A percentile compares a stretch with the other conserved stretches of the same genome.
phyloP scores from a whole-genome alignment of 2,797 vertebrate species.

The Phaenicophaeus curvirostris region DNA sequence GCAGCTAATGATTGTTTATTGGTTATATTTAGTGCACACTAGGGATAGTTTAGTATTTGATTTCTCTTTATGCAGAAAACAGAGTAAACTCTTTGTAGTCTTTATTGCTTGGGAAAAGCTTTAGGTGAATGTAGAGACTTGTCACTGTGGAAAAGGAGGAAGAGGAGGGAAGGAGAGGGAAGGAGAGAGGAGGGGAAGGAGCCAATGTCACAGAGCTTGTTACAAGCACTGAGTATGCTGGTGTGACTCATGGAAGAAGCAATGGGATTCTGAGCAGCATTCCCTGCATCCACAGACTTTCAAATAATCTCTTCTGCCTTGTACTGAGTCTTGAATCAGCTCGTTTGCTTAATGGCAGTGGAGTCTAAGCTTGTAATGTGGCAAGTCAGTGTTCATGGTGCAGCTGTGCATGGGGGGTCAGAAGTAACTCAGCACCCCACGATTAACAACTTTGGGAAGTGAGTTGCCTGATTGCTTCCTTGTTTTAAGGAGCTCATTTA shows the following conservation, averaged over 20 bases:
- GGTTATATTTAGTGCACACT: slow-evolving; percentile 64
- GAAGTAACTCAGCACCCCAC: not conserved
- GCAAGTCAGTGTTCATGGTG: not conserved
- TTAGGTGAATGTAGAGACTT: not conserved
- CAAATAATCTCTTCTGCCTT: not conserved
- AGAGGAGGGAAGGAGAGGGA: slow-evolving; percentile 12
- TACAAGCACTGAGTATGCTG: not conserved
- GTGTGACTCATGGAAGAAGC: not conserved
- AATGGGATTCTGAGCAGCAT: not conserved
- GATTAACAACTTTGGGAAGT: slow-evolving; percentile 43
- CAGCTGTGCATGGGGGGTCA: slow-evolving; percentile 31
- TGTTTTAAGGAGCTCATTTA: slow-evolving; percentile 59
- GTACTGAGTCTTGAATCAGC: not conserved
- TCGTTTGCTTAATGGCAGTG: not conserved
- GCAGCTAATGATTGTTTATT: slow-evolving; percentile 66
- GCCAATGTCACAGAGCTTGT: rapidly evolving
- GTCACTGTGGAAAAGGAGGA: slow-evolving; percentile 27
- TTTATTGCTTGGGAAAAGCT: slow-evolving; percentile 38
- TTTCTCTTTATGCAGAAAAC: slow-evolving; percentile 62
- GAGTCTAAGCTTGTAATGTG: not conserved
- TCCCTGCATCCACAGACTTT: not conserved
- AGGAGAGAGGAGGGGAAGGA: not conserved
- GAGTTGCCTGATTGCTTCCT: slow-evolving; percentile 49
- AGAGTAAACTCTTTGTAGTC: slow-evolving; percentile 58
- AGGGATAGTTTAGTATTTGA: slow-evolving; percentile 49